Evolutionary conservation across 2,888 invertebrate species (phyloP), one percentile per base, ranked within the genome.

Genomic region (Oscheius sp.): DNA sequence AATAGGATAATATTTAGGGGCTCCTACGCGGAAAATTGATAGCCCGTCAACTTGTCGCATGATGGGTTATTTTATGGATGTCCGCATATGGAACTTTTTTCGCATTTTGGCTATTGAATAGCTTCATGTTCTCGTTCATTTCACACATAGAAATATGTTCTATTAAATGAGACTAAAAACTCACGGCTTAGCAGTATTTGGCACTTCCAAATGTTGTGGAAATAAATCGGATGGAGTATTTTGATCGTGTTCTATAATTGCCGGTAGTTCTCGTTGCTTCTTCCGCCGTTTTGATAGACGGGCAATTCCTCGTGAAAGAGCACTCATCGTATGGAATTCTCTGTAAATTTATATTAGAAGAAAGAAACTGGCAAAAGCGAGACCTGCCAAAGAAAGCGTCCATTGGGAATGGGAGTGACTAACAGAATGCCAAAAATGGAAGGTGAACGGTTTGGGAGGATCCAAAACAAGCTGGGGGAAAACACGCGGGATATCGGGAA

Each of bases 241-340:
- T 23, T 49, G 66, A 18, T 66, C 66, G 25, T 66, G 66, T 49
- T 66, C 66, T 12, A 66, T 66, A 27, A 66, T 66, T 49, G 59
- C 45, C 27, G 70, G 59, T 6, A 70, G 59, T 9, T 49, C 70
- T 2, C 59, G 35, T 52, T 45, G 63, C 41, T 64, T 72, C 72
- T 72, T 72, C 23, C 43, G 13, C 35, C 72, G 72, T 16, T 52
- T 72, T 27, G 72, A 72, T 27, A 72, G 43, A 21, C 72, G 21
- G 9, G 63, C 43, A 16, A 72, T 45, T 43, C 72, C 55, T 6
- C 72, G 72, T 2, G 63, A 52, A 25, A 72, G 41, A 12, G 55
- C 63, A 52, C 61, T 72, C 63, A 66, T 66, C 18, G 66, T 29
- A 29, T 23, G 21, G 64, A 21, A 64, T n/a, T 45, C 29, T 29